phyloP scores from a whole-genome alignment of 2,797 vertebrate species.

The Channa striata region DNA sequence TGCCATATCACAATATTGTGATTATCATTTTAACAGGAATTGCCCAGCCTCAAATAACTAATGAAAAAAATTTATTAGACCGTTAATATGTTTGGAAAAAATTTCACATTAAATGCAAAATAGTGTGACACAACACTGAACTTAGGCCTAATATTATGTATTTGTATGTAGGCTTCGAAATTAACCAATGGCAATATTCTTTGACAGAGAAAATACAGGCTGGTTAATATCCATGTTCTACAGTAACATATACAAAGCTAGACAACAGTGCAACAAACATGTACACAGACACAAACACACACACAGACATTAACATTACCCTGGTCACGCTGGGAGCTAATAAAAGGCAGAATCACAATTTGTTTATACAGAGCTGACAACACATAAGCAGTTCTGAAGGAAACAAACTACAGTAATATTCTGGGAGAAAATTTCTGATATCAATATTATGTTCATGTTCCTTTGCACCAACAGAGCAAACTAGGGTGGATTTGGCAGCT shows the following conservation, averaged over 20 bases:
- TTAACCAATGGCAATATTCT: constrained; percentile 1
- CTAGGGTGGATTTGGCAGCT: constrained; percentile 26
- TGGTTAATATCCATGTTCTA: constrained; percentile 5
- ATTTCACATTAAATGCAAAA: constrained; percentile 35
- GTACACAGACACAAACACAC: neutral
- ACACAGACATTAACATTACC: constrained; percentile 15
- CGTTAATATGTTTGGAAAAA: constrained; percentile 9
- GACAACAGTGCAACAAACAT: constrained; percentile 3
- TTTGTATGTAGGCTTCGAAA: neutral
- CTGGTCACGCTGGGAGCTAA: constrained; percentile 30
- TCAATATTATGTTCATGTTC: constrained; percentile 37
- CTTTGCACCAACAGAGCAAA: constrained; percentile 20
- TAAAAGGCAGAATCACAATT: constrained; percentile 24
- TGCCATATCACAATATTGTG: constrained; percentile 21
- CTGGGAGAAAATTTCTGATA: constrained; percentile 28
- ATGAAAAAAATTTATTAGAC: constrained; percentile 22
- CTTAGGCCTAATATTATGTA: constrained; percentile 10
- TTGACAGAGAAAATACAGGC: neutral
- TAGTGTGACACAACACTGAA: neutral
- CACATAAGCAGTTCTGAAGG: constrained; percentile 18
- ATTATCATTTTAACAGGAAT: constrained; percentile 31
- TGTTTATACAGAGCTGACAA: constrained; percentile 54
- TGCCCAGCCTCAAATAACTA: neutral
- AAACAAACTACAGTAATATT: constrained; percentile 40
- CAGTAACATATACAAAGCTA: neutral